A percentile compares a stretch with the other conserved stretches of the same genome.
Evolutionary conservation across 2,797 vertebrate genomes (phyloP).

Genomic region (Ciconia nigra): DNA sequence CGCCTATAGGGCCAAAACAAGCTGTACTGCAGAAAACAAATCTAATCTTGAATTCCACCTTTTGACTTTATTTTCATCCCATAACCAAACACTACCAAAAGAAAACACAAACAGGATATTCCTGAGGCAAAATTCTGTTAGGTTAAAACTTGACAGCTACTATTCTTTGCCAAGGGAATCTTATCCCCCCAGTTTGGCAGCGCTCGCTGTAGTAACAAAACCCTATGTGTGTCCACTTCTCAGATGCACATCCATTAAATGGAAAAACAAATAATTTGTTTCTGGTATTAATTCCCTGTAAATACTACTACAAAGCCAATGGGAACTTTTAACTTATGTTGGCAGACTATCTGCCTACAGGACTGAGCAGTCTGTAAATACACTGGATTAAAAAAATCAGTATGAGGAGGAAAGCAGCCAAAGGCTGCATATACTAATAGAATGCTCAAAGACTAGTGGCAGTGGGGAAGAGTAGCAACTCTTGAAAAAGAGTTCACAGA

Average conservation of each 20-base stretch:
- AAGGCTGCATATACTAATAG: accelerated
- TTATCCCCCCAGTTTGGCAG: background rate
- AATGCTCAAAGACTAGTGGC: background rate
- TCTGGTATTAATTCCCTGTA: background rate
- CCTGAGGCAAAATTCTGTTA: background rate
- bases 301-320: background rate
- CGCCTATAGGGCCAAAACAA: background rate
- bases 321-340: background rate
- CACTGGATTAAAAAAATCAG: background rate
- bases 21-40: background rate
- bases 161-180: background rate
- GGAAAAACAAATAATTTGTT: background rate
- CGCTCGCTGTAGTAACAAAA: background rate
- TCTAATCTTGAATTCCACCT: background rate
- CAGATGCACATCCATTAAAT: background rate
- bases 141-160: background rate
- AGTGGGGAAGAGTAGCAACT: background rate
- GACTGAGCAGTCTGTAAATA: background rate
- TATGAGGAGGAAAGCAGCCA: background rate
- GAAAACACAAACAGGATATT: conserved; percentile 12
- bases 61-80: background rate
- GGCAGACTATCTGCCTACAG: background rate
- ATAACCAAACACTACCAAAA: background rate
- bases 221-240: background rate
- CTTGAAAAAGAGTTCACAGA: background rate